Percentiles rank a stretch among this genome's conserved stretches.
Conservation (phyloP, 2,797 vertebrate genomes). For the Pseudotriccus pelzelni region DNA sequence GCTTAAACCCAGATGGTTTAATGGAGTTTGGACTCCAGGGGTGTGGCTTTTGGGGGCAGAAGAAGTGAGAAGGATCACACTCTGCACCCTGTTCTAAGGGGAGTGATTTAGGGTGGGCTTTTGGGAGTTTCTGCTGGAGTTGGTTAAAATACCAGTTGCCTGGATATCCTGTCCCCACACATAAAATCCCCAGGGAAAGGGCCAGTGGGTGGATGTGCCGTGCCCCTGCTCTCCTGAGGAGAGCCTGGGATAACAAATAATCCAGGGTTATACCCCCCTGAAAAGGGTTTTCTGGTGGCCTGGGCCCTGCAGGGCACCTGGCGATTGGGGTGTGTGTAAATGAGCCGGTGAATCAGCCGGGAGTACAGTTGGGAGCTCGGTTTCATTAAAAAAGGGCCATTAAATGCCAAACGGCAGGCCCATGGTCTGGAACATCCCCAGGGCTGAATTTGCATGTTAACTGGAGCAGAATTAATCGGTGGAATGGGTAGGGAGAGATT, state of each 20-base stretch:
- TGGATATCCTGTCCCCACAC: rapidly evolving
- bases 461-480: neutral
- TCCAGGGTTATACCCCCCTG: rapidly evolving
- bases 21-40: rapidly evolving
- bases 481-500: no score
- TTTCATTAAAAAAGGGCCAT: rapidly evolving
- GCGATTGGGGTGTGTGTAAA: rapidly evolving
- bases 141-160: rapidly evolving
- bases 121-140: no score
- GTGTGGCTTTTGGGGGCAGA: neutral
- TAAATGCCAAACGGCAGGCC: rapidly evolving
- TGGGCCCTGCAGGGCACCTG: neutral
- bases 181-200: rapidly evolving
- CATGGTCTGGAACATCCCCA: no score
- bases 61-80: no score
- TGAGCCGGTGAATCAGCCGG: no score
- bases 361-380: rapidly evolving
- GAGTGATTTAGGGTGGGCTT: rapidly evolving
- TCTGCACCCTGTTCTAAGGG: neutral
- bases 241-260: neutral
- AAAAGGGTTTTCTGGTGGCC: rapidly evolving
- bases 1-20: rapidly evolving
- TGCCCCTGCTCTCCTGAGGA: rapidly evolving
- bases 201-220: rapidly evolving
- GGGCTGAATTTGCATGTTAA: neutral